A percentile compares a stretch with the other conserved stretches of the same genome.
Evolutionary conservation across 2,797 vertebrate genomes (phyloP).

Genomic region (Odontamblyopus lacepedii): DNA sequence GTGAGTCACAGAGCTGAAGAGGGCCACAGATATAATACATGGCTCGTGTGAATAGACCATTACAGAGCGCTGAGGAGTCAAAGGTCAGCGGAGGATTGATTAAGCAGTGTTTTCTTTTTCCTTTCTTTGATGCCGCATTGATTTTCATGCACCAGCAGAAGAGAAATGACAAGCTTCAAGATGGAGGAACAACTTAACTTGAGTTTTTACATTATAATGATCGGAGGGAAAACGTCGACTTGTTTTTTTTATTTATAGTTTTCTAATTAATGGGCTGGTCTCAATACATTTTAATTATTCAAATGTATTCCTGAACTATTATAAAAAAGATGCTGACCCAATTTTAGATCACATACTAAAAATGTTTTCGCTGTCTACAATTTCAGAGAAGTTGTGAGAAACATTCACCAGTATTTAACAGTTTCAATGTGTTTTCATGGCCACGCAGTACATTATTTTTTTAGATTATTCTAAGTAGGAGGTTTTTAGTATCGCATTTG

Average conservation of each 20-base stretch:
- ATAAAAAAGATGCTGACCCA: too few relatives aligned
- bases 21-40: conserved; percentile 30
- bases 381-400: too few relatives aligned
- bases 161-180: not conserved
- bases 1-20: conserved; percentile 38
- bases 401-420: too few relatives aligned
- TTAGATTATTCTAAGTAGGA: too few relatives aligned
- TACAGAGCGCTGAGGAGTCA: not conserved
- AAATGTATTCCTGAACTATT: too few relatives aligned
- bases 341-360: too few relatives aligned
- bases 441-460: too few relatives aligned
- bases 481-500: too few relatives aligned
- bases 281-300: too few relatives aligned
- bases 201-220: not conserved
- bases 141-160: not conserved
- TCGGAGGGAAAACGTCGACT: not conserved
- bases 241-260: not conserved
- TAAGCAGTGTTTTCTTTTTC: not conserved
- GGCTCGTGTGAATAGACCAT: conserved; percentile 15
- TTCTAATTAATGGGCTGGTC: too few relatives aligned
- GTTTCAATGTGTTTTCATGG: too few relatives aligned
- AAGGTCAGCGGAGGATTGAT: conserved; percentile 10
- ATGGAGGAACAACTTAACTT: not conserved
- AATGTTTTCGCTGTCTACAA: too few relatives aligned
- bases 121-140: not conserved